These are phyloP conservation scores for Pontoporia blainvillei DNA, from an alignment of 2,113 vertebrate species.

Conservation along the genomic window DNA sequence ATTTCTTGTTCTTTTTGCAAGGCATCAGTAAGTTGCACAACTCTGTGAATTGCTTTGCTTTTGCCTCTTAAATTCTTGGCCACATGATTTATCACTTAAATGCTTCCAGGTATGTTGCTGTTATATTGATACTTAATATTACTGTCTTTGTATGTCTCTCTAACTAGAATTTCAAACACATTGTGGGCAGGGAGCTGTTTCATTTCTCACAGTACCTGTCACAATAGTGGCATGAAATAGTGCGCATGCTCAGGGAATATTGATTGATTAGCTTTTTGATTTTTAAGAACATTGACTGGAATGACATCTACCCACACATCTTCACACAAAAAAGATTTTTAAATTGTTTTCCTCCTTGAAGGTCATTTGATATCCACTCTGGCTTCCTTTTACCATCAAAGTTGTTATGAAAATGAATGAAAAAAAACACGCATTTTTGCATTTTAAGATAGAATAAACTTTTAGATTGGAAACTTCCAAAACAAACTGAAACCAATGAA, in stretches of 20 bases:
- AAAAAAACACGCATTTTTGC: not conserved
- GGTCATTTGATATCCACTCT: not conserved
- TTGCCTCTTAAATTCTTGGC: not conserved
- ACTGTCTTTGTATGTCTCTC: not conserved
- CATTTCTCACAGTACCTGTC: not conserved
- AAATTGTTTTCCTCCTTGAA: not conserved
- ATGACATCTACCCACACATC: not conserved
- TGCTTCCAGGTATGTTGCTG: not conserved
- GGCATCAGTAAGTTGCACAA: not conserved
- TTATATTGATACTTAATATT: not conserved
- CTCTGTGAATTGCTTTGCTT: not conserved
- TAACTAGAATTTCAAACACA: not conserved
- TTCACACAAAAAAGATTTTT: not conserved
- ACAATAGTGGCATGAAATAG: not conserved
- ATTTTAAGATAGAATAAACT: constrained; percentile 61
- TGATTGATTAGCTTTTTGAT: not conserved
- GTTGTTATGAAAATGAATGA: not conserved
- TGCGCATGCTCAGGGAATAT: not conserved
- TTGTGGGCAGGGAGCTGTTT: not conserved
- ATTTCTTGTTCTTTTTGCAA: not conserved
- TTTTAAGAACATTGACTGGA: not conserved
- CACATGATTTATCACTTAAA: not conserved
- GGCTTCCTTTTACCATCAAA: not conserved
- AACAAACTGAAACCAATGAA: constrained; percentile 71
- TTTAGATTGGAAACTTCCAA: constrained; percentile 61